Conservation (phyloP, 2,113 vertebrate genomes). For the Sapayoa aenigma region DNA sequence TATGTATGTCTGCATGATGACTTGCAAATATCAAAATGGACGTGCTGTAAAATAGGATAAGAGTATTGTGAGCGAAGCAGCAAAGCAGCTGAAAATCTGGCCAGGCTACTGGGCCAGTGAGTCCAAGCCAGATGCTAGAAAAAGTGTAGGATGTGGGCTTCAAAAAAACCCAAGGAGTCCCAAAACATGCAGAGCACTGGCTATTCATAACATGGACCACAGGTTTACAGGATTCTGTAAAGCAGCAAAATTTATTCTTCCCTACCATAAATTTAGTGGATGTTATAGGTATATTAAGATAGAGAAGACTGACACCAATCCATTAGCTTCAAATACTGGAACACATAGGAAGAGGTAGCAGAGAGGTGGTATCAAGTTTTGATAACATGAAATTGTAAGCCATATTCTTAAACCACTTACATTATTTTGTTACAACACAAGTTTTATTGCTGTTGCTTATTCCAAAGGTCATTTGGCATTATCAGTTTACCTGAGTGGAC, state of each 20-base stretch:
- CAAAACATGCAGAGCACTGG: neutral
- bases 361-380: neutral
- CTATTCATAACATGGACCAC: neutral
- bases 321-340: neutral
- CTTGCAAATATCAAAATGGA: neutral
- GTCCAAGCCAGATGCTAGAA: neutral
- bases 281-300: neutral
- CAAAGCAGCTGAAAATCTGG: neutral
- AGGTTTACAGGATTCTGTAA: neutral
- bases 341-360: neutral
- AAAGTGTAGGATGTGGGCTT: neutral
- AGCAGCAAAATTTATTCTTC: neutral
- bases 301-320: neutral
- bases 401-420: neutral
- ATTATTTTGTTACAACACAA: neutral
- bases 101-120: neutral
- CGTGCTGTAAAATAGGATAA: neutral
- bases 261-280: neutral
- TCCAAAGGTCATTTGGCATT: conserved; percentile 1
- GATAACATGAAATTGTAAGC: neutral
- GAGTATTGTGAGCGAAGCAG: neutral
- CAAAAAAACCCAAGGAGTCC: neutral
- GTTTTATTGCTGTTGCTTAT: conserved; percentile 41
- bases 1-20: neutral
- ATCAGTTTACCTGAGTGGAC: neutral